phyloP scores from a whole-genome alignment of 2,888 invertebrate genomes.

The Tolmerus cingulatus region DNA sequence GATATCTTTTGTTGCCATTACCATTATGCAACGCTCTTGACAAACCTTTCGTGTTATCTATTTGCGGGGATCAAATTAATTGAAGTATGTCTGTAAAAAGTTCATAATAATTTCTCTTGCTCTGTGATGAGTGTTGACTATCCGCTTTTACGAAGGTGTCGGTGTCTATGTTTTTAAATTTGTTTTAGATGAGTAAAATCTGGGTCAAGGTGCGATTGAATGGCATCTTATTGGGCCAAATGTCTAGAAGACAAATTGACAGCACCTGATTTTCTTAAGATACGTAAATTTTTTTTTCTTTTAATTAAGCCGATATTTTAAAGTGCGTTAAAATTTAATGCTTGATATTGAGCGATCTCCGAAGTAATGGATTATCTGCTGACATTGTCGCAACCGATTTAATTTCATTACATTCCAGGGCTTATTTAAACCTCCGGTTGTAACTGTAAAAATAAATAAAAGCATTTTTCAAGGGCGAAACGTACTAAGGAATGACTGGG shows the following conservation, averaged over 20 bases:
- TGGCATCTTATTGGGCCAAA: neutral
- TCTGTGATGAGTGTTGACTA: neutral
- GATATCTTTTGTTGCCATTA: neutral
- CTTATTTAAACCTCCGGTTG: neutral
- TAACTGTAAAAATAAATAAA: neutral
- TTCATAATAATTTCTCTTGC: neutral
- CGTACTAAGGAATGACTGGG: too few species aligned
- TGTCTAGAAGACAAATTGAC: neutral
- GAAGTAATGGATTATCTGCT: neutral
- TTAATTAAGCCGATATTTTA: neutral
- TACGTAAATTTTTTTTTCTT: neutral
- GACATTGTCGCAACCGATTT: neutral
- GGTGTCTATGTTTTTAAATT: neutral
- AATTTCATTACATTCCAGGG: neutral
- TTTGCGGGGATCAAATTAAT: neutral
- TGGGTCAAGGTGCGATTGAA: neutral
- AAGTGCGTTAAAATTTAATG: neutral
- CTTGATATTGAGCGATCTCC: neutral
- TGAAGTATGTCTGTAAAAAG: neutral
- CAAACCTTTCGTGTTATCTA: neutral
- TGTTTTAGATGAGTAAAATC: neutral
- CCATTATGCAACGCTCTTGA: neutral
- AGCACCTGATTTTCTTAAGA: neutral
- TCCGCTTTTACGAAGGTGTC: neutral
- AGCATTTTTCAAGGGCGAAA: neutral